Evolutionary conservation across 2,113 vertebrate species (phyloP).

Genomic region (Labrus mixtus): DNA sequence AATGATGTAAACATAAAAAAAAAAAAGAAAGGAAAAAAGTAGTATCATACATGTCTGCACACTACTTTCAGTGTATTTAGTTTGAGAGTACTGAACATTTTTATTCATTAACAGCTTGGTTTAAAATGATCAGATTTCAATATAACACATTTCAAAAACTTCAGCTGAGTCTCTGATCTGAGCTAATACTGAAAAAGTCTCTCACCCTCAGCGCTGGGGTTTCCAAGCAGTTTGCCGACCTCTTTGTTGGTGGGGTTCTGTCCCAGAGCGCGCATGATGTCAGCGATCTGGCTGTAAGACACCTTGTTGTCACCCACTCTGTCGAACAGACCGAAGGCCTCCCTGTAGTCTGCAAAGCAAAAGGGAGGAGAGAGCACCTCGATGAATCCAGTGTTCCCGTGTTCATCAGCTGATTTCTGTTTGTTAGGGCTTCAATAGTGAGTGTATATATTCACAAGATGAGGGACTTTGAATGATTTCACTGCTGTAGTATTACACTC

Average conservation of each 20-base stretch:
- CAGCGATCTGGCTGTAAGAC: slow-evolving; percentile 92
- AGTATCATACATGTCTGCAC: too few relatives aligned
- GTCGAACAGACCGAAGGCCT: slow-evolving; percentile 98
- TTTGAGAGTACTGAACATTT: too few relatives aligned
- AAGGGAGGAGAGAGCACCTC: neutral
- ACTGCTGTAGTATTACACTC: neutral
- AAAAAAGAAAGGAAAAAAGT: too few relatives aligned
- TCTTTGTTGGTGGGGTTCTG: slow-evolving; percentile 99
- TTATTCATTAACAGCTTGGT: too few relatives aligned
- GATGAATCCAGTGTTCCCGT: neutral
- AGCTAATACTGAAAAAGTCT: neutral
- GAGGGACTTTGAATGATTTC: neutral
- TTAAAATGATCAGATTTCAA: too few relatives aligned
- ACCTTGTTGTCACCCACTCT: slow-evolving; percentile 96
- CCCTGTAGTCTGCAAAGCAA: slow-evolving; percentile 91
- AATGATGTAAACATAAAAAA: too few relatives aligned
- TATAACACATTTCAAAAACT: too few relatives aligned
- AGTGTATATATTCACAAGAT: neutral
- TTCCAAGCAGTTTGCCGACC: slow-evolving; percentile 89
- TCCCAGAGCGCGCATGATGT: slow-evolving; percentile 95
- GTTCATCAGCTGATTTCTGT: neutral
- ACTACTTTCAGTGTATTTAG: too few relatives aligned
- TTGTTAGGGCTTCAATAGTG: neutral
- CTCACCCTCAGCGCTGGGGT: slow-evolving; percentile 91
- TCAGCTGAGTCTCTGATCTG: neutral